Conservation (phyloP, 92 coral and sea anemone genomes). For the Phymanthus crucifer region DNA sequence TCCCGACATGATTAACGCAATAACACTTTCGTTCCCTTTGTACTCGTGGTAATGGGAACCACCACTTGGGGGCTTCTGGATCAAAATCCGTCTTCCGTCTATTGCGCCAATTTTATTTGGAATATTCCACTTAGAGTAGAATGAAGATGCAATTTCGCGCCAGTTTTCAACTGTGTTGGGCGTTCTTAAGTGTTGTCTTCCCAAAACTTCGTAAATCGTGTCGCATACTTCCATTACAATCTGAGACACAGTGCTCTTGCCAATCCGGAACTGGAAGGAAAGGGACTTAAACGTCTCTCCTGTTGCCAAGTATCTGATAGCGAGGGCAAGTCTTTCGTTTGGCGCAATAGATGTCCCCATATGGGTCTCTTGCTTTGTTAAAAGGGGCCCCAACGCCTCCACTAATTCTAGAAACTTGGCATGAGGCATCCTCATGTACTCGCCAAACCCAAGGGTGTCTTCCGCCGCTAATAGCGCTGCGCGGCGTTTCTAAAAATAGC, state of each 20-base stretch:
- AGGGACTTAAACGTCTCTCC: slow-evolving; percentile 40
- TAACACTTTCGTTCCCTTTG: slow-evolving; percentile 58
- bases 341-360: slow-evolving; percentile 40
- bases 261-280: slow-evolving; percentile 51
- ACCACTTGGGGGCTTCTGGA: slow-evolving; percentile 52
- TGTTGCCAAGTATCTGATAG: slow-evolving; percentile 41
- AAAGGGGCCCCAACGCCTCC: slow-evolving; percentile 19
- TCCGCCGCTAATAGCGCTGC: too few species aligned
- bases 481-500: too few species aligned
- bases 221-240: slow-evolving; percentile 50
- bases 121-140: slow-evolving; percentile 53
- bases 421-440: slow-evolving; percentile 47
- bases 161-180: slow-evolving; percentile 47
- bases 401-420: slow-evolving; percentile 26
- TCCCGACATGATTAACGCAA: slow-evolving; percentile 46
- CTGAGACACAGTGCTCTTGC: slow-evolving; percentile 29
- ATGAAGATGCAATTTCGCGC: slow-evolving; percentile 44
- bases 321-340: slow-evolving; percentile 36
- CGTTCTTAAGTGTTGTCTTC: slow-evolving; percentile 17
- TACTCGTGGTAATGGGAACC: slow-evolving; percentile 62
- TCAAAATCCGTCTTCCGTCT: slow-evolving; percentile 50
- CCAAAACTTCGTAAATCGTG: slow-evolving; percentile 26
- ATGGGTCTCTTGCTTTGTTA: slow-evolving; percentile 36
- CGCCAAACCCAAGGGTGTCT: slow-evolving; percentile 37
- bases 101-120: slow-evolving; percentile 58